Conservation (phyloP, 2,113 vertebrate species). For the Sceloporus tristichus region DNA sequence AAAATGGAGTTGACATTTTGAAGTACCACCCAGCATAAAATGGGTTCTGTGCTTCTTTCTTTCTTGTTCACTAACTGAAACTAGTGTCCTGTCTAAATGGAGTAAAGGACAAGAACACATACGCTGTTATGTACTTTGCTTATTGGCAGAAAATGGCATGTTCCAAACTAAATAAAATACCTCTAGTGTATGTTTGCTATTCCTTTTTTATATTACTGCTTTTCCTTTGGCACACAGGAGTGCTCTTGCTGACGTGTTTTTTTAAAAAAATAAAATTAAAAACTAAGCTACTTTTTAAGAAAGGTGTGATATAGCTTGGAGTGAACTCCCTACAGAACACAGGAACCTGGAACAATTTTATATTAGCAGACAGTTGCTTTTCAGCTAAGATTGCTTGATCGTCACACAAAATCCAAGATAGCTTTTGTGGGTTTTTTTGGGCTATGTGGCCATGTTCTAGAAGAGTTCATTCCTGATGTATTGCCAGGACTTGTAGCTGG, state of each 20-base stretch:
- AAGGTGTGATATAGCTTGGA: not conserved
- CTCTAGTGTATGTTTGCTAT: not conserved
- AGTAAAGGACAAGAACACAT: not conserved
- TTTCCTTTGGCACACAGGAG: not conserved
- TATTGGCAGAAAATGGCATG: not conserved
- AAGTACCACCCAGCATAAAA: not conserved
- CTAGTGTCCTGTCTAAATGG: not conserved
- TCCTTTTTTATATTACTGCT: not conserved
- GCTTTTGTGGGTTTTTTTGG: not conserved
- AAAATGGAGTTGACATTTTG: not conserved
- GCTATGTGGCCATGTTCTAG: no score
- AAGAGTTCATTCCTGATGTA: no score
- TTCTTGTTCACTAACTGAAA: conserved; percentile 4
- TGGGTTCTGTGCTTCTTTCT: not conserved
- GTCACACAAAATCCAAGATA: not conserved
- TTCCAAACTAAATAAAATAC: not conserved
- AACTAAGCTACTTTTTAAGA: no score
- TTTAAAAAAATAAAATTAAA: no score
- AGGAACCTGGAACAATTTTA: not conserved
- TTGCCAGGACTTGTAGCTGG: no score
- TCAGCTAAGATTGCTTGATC: not conserved
- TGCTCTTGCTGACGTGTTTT: not conserved
- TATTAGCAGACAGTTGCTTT: not conserved
- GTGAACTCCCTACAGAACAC: not conserved
- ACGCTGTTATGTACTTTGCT: not conserved